Base-by-base conservation (phyloP, 2,888 invertebrate species). In the Pachydiplax longipennis region DNA sequence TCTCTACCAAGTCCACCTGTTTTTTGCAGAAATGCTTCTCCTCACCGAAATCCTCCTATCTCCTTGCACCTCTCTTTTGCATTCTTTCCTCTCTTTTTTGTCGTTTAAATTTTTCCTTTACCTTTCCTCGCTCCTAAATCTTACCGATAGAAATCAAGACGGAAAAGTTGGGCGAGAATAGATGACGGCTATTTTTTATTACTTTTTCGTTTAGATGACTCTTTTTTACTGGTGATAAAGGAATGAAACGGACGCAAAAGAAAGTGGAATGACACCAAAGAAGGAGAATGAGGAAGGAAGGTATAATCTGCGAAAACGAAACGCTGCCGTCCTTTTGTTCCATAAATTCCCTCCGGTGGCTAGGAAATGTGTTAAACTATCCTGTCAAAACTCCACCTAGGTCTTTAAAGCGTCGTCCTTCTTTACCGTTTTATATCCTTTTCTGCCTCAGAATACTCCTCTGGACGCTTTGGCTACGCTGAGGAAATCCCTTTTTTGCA, bases 41-140 rank as follows among this genome's bases (percentile, higher is more conserved):
- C 61, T 87, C 61, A 58, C 53, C n/a, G 87, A 83, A 83, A n/a
- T n/a, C n/a, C 15, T 83, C 83, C 53, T 83, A 83, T 83, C 83
- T 35, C 18, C 18, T 22, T 83, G 25, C 25, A n/a, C 12, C 58
- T 48, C 83, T 53, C 25, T 35, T 35, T 35, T 22, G 37, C 82
- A 31, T 31, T 31, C 61, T 65, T 87, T 2, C 58, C 5, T 83
- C 25, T 22, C 1, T 53, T 15, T 13, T 58, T 58, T 48, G 82
- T 48, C 37, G n/a, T 15, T 48, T 82, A 44, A 13, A 5, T n/a
- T 35, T 82, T 6, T 18, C 82, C 12, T 25, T 5, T 31, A 53
- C 82, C 82, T n/a, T 83, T 48, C 44, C 53, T 73, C 25, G 73
- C 73, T 12, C 73, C 31, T 31, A 31, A 25, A 13, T 73, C 25